phyloP scores from a whole-genome alignment of 2,888 invertebrate genomes.

The Rhagium mordax region DNA sequence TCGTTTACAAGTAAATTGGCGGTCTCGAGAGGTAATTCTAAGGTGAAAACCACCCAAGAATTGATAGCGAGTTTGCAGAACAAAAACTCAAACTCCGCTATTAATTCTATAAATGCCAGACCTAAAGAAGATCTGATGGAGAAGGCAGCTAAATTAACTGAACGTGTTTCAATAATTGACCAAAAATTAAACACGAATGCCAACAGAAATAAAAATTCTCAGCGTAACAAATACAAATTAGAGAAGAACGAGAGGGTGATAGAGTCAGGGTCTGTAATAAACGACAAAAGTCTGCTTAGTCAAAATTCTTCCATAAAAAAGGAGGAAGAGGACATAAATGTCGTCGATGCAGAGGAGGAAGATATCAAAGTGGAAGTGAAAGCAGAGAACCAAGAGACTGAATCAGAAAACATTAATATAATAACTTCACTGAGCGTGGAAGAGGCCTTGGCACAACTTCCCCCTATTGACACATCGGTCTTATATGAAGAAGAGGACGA shows the following conservation, averaged over 20 bases:
- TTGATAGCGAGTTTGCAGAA: conserved; percentile 83
- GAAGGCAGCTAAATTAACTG: conserved; percentile 68
- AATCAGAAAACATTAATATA: conserved; percentile 43
- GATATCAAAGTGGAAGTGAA: conserved; percentile 40
- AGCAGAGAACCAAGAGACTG: conserved; percentile 57
- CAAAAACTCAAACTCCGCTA: conserved; percentile 55
- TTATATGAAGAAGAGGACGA: conserved; percentile 56
- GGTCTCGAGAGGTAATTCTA: conserved; percentile 74
- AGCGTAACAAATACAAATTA: conserved; percentile 55
- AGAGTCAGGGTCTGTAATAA: conserved; percentile 66
- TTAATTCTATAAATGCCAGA: conserved; percentile 50
- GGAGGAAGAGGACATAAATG: conserved; percentile 53
- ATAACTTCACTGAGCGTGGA: conserved; percentile 71
- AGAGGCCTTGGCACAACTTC: conserved; percentile 78
- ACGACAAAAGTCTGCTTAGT: conserved; percentile 58
- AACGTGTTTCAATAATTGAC: conserved; percentile 67
- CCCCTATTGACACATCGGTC: conserved; percentile 74
- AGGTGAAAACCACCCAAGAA: conserved; percentile 86
- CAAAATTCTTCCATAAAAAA: conserved; percentile 47
- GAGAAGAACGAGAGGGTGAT: conserved; percentile 58
- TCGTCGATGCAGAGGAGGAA: conserved; percentile 54
- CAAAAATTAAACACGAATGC: conserved; percentile 67
- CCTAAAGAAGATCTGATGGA: conserved; percentile 67
- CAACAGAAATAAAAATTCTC: conserved; percentile 64
- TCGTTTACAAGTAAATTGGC: conserved; percentile 74